Evolutionary conservation across 2,888 invertebrate species (phyloP).

Genomic region (Caenorhabditis wallacei): DNA sequence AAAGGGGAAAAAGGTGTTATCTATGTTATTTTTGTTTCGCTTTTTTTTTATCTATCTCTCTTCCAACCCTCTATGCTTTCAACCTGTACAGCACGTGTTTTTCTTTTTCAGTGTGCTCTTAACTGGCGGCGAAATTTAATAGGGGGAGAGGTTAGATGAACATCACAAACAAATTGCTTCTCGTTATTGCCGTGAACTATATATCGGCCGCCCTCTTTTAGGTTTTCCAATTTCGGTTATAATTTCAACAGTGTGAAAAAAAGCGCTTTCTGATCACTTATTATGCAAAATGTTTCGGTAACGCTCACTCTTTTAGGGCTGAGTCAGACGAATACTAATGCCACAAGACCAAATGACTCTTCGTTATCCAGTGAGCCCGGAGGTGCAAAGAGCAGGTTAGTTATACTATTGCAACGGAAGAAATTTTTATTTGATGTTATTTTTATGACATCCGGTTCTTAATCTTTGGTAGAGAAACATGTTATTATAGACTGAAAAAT

Average conservation of each 20-base stretch:
- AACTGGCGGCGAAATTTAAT: not conserved
- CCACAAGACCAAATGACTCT: conserved; percentile 77
- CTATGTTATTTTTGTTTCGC: conserved; percentile 41
- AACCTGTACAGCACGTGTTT: conserved; percentile 48
- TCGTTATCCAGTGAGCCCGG: conserved; percentile 79
- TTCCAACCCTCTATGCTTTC: conserved; percentile 14
- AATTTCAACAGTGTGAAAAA: conserved; percentile 4
- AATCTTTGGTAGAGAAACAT: not conserved
- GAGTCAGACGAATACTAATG: conserved; percentile 73
- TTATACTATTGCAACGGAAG: not conserved
- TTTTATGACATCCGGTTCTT: not conserved
- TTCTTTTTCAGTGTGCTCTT: conserved; percentile 21
- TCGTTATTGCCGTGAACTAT: conserved; percentile 58
- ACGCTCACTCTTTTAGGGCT: conserved; percentile 69
- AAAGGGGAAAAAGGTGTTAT: conserved; percentile 33
- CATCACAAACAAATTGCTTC: conserved; percentile 50
- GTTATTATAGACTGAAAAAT: conserved; percentile 77
- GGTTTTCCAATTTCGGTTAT: conserved; percentile 25
- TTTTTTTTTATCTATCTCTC: conserved; percentile 7
- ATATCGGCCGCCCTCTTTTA: conserved; percentile 33
- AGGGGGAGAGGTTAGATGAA: conserved; percentile 51
- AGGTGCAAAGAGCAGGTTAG: conserved; percentile 71
- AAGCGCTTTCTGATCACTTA: conserved; percentile 46
- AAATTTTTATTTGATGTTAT: not conserved
- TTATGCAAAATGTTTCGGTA: conserved; percentile 62